phyloP scores from a whole-genome alignment of 92 coral and sea anemone species.

The Parazoanthus swiftii region DNA sequence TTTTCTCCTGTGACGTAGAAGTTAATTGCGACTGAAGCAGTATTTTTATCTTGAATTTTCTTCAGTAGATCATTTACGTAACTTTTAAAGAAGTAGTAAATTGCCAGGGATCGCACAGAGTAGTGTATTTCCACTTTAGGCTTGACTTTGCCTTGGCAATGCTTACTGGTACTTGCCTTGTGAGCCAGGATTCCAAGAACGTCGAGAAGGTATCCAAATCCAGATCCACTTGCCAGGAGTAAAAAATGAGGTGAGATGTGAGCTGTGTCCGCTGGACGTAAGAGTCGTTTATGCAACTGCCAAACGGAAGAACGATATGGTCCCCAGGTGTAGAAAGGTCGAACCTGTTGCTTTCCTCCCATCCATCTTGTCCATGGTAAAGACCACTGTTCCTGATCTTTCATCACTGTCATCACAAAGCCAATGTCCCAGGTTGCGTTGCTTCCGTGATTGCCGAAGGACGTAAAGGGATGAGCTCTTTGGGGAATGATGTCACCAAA shows the following conservation, averaged over 20 bases:
- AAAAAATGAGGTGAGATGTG: slow-evolving; percentile 34
- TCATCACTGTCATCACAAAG: slow-evolving; percentile 49
- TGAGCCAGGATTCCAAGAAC: slow-evolving; percentile 53
- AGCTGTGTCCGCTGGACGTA: slow-evolving; percentile 3
- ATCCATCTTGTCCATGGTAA: slow-evolving; percentile 58
- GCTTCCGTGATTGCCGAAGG: slow-evolving; percentile 42
- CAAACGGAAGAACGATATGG: slow-evolving; percentile 61
- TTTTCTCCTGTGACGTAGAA: slow-evolving; percentile 47
- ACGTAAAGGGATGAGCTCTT: slow-evolving; percentile 58
- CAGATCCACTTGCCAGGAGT: slow-evolving; percentile 61
- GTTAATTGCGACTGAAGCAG: slow-evolving; percentile 22
- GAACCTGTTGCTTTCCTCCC: slow-evolving; percentile 13
- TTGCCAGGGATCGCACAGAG: slow-evolving; percentile 54
- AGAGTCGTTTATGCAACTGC: slow-evolving; percentile 31
- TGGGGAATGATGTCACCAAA: slow-evolving; percentile 47
- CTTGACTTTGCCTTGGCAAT: slow-evolving; percentile 1
- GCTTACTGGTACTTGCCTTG: slow-evolving; percentile 14
- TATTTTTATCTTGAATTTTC: slow-evolving; percentile 41
- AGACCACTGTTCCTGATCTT: slow-evolving; percentile 43
- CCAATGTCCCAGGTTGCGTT: slow-evolving; percentile 58
- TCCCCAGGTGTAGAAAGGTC: slow-evolving; percentile 43
- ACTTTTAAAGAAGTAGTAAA: slow-evolving; percentile 38
- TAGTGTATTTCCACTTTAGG: slow-evolving; percentile 47
- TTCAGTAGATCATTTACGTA: slow-evolving; percentile 37
- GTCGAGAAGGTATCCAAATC: slow-evolving; percentile 53